These are phyloP conservation scores for Crossaster papposus DNA, from an alignment of 53 echinoderm and acorn worm genomes.

Conservation along the genomic window DNA sequence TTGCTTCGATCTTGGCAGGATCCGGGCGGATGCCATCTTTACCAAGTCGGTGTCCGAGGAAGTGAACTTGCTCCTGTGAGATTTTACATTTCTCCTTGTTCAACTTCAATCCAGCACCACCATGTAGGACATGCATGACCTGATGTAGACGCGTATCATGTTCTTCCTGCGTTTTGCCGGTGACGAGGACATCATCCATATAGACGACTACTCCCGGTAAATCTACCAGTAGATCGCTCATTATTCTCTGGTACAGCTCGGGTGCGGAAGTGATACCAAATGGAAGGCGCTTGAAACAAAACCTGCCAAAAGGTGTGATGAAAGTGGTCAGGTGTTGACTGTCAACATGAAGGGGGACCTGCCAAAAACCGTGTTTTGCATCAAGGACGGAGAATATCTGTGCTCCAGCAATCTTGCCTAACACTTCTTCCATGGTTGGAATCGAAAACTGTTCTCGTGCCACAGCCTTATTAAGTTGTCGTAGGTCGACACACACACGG, in stretches of 20 bases:
- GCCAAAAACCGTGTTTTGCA: conserved; percentile 45
- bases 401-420: conserved; percentile 18
- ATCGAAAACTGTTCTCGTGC: conserved; percentile 26
- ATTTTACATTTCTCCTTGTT: no score
- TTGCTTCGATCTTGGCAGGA: conserved; percentile 31
- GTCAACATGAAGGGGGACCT: conserved; percentile 15
- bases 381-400: conserved; percentile 14
- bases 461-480: conserved; percentile 30
- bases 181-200: conserved; percentile 59
- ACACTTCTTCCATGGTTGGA: conserved; percentile 6
- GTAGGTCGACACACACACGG: conserved; percentile 31
- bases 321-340: conserved; percentile 30
- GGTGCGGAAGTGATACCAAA: conserved; percentile 46
- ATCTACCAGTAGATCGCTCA: no score
- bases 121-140: conserved; percentile 6
- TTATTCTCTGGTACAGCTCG: no score
- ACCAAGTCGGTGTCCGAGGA: no score
- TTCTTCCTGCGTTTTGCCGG: conserved; percentile 12
- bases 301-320: conserved; percentile 44
- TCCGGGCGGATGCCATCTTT: conserved; percentile 30
- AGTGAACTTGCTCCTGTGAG: no score
- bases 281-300: conserved; percentile 20
- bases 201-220: conserved; percentile 39
- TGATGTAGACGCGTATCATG: conserved; percentile 38
- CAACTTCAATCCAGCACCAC: no score